Evolutionary conservation across 2,113 vertebrate species (phyloP).

Genomic region (Festucalex cinctus): DNA sequence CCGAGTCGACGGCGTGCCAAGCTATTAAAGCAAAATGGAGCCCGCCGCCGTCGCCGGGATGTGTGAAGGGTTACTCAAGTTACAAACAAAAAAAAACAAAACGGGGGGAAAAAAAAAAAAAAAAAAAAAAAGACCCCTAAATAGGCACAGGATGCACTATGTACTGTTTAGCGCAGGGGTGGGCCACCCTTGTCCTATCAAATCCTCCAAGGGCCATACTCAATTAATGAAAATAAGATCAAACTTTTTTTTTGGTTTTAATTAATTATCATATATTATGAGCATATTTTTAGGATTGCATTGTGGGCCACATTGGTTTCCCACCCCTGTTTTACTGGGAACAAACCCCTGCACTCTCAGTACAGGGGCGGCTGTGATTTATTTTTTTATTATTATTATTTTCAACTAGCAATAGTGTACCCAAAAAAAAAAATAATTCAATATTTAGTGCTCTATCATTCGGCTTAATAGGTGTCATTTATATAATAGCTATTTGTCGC

Average conservation of each 20-base stretch:
- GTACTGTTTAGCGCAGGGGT: slow-evolving; percentile 56
- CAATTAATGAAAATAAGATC: not conserved
- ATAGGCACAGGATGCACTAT: slow-evolving; percentile 90
- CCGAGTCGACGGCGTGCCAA: slow-evolving; percentile 95
- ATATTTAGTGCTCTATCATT: slow-evolving; percentile 95
- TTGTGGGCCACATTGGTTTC: not conserved
- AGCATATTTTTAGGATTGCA: not conserved
- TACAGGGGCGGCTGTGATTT: slow-evolving; percentile 74
- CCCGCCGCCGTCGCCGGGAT: slow-evolving; percentile 76
- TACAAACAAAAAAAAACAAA: slow-evolving; percentile 54
- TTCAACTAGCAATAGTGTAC: slow-evolving; percentile 76
- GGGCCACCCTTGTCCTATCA: not conserved
- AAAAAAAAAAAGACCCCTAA: slow-evolving; percentile 80
- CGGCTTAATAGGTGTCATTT: slow-evolving; percentile 83
- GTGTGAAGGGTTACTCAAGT: slow-evolving; percentile 81
- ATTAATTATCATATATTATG: not conserved
- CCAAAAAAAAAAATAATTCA: slow-evolving; percentile 74
- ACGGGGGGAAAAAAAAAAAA: too few relatives aligned
- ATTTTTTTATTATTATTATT: slow-evolving; percentile 56
- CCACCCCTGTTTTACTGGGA: slow-evolving; percentile 63
- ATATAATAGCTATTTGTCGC: slow-evolving; percentile 80
- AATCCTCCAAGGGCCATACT: not conserved
- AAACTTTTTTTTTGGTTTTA: not conserved
- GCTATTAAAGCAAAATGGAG: slow-evolving; percentile 88
- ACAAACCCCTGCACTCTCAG: slow-evolving; percentile 73